Evolutionary conservation across 2,113 vertebrate genomes (phyloP), one percentile per base, ranked within the genome.

Genomic region (Rhinoptilus africanus): DNA sequence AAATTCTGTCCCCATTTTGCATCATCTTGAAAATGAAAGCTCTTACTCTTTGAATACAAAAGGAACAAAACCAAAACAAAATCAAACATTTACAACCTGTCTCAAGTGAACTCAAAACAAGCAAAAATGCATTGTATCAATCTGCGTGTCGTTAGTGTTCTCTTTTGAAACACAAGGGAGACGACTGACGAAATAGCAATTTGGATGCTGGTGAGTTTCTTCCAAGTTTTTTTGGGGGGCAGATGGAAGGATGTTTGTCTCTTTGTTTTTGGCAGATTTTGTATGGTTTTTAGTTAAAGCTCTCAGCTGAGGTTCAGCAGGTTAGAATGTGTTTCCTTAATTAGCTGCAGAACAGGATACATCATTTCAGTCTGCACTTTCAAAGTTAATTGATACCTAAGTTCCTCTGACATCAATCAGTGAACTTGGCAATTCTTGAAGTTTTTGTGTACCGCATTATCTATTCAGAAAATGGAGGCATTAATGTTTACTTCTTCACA

Each of bases 111-210:
- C 50, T 68, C 30, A 87, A 91, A 95, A 6, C 19, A 64, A 56
- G 7, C 8, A 82, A 72, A 81, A 81, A 47, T 48, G 21, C 2
- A 7, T 6, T 53, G 5, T 21, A 39, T 71, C 22, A 41, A 23
- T 51, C 8, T 6, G 3, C 0, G 0, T 37, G 54, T 62, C 7
- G 0, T 75, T 72, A 45, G 18, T 23, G 9, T 71, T 74, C 57
- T 23, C 34, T 90, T 80, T 67, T 37, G 17, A 89, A 93, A 63
- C 26, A 62, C 37, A 81, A 66, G 10, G 22, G 32, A 59, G 14
- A 57, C 0, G 11, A 28, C 24, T 15, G 17, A 68, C 27, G 23
- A 68, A 79, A 82, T 43, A 89, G 14, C 9, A 47, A 15, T 43
- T 23, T 12, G 32, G 74, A 62, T 24, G 11, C 8, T 43, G 34